These are phyloP conservation scores for Anisognathus igniventris DNA, from an alignment of 2,797 vertebrate species.

Conservation along the genomic window DNA sequence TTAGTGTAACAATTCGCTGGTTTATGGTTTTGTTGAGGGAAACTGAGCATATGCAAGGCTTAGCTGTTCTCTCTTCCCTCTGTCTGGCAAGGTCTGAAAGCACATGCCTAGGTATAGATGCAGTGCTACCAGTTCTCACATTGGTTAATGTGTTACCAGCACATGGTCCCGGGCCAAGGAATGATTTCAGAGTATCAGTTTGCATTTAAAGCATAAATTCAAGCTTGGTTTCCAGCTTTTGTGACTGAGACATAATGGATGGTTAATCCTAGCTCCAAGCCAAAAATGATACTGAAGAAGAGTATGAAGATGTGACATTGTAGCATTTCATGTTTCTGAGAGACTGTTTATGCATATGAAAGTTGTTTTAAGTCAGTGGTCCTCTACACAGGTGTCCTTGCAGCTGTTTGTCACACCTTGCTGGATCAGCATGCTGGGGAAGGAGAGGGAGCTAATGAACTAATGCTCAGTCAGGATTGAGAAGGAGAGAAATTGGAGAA, in stretches of 20 bases:
- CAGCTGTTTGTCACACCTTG: not conserved
- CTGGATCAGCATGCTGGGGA: not conserved
- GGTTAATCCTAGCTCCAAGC: not conserved
- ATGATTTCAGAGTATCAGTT: not conserved
- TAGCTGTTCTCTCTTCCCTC: not conserved
- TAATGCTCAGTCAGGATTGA: fast-evolving
- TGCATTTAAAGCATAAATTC: not conserved
- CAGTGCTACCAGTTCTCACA: not conserved
- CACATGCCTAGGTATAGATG: not conserved
- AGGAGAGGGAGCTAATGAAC: not conserved
- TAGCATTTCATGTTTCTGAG: not conserved
- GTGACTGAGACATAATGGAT: not conserved
- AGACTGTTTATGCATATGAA: not conserved
- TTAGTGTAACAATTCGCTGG: not conserved
- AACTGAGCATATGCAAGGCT: not conserved
- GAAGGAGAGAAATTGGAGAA: not conserved
- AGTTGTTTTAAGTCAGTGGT: not conserved
- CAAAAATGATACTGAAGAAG: not conserved
- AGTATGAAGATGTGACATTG: not conserved
- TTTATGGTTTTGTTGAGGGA: not conserved
- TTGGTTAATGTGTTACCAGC: slow-evolving; percentile 28
- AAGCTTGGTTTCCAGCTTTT: not conserved
- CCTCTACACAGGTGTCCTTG: not conserved
- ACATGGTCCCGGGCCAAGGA: not conserved
- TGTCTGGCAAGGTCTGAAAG: slow-evolving; percentile 19